phyloP scores from a whole-genome alignment of 2,888 invertebrate species.

The Melipona beecheii region DNA sequence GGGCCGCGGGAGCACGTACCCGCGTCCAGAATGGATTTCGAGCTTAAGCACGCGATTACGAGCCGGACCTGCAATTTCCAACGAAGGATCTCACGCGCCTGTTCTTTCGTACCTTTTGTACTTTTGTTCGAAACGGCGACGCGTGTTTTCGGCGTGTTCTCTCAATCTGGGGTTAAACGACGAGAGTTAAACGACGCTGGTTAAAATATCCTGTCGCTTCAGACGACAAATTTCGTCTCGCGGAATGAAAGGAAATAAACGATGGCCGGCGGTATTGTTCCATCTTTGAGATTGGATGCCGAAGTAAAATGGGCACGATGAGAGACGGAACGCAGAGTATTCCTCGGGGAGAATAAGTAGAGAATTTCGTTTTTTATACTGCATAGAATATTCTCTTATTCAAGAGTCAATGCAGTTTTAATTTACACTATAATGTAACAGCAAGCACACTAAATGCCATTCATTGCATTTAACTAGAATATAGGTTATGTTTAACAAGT shows the following conservation, averaged over 20 bases:
- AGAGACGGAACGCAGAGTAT: neutral
- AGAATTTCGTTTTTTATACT: no score
- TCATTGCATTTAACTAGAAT: no score
- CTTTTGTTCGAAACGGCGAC: neutral
- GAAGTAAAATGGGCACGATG: neutral
- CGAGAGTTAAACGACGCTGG: no score
- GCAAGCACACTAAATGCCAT: no score
- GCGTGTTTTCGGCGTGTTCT: no score
- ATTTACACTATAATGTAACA: no score
- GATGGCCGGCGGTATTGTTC: constrained; percentile 8
- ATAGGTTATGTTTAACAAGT: no score
- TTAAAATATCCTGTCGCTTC: constrained; percentile 11
- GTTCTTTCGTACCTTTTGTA: neutral
- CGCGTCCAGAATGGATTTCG: neutral
- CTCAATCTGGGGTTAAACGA: no score
- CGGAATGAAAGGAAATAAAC: constrained; percentile 18
- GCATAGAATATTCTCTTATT: no score
- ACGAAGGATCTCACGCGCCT: neutral
- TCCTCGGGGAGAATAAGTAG: neutral
- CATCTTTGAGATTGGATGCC: neutral
- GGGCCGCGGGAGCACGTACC: neutral
- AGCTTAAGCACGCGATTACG: neutral
- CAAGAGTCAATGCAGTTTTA: no score
- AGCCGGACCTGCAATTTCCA: neutral
- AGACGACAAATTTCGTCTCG: constrained; percentile 2